These are phyloP conservation scores for Scaptomyza tumidula DNA, from an alignment of 2,888 invertebrate species.

Conservation along the genomic window DNA sequence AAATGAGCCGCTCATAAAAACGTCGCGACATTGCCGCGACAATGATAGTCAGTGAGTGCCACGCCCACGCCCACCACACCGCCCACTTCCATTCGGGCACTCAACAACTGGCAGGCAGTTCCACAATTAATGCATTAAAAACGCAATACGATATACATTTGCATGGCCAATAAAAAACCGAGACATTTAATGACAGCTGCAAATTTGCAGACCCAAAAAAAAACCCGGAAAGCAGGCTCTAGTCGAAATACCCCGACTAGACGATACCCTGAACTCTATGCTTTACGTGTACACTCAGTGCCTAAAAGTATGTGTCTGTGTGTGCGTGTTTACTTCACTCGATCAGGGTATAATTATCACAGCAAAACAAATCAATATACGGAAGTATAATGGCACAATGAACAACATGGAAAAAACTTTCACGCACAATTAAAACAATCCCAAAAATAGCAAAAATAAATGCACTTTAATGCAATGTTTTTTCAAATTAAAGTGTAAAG, in stretches of 20 bases:
- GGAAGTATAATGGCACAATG: constrained; percentile 11
- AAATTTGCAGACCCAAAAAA: constrained; percentile 68
- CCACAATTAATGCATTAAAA: constrained; percentile 76
- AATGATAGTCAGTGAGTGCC: constrained; percentile 51
- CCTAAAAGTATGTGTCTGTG: no score
- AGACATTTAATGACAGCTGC: constrained; percentile 67
- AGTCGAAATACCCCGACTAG: no score
- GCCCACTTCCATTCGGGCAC: background rate
- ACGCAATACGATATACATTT: constrained; percentile 52
- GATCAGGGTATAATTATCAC: no score
- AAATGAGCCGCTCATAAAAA: constrained; percentile 68
- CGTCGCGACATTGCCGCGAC: constrained; percentile 35
- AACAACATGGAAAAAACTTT: constrained; percentile 13
- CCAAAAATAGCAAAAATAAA: background rate
- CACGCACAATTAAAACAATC: background rate
- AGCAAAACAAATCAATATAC: background rate
- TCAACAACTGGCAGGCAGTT: constrained; percentile 1
- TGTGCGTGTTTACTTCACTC: no score
- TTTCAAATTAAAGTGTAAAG: no score
- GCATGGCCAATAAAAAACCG: constrained; percentile 66
- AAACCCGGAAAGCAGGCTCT: no score
- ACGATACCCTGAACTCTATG: no score
- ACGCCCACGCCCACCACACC: constrained; percentile 3
- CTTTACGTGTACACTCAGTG: no score
- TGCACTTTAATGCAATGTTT: no score